phyloP scores from a whole-genome alignment of 2,888 invertebrate genomes.

The Entomobrya proxima region DNA sequence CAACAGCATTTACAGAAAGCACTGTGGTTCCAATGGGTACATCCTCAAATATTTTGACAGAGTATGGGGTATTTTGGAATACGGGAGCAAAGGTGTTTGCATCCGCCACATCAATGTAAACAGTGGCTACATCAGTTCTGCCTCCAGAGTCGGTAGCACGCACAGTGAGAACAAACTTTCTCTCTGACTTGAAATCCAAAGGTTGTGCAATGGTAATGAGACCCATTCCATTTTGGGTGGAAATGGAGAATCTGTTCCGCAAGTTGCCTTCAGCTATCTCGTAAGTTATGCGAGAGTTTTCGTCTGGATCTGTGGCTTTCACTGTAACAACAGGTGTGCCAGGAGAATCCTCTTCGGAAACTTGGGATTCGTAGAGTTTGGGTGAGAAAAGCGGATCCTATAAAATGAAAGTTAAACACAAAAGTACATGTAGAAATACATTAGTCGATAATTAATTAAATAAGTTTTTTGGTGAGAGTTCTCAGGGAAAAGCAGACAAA shows the following conservation, averaged over 20 bases:
- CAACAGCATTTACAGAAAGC: constrained; percentile 92
- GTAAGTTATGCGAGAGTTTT: constrained; percentile 88
- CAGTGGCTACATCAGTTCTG: constrained; percentile 90
- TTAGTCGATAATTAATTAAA: constrained; percentile 49
- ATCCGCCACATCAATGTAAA: constrained; percentile 93
- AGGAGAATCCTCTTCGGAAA: constrained; percentile 84
- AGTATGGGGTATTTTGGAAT: constrained; percentile 95
- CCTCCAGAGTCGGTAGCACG: constrained; percentile 94
- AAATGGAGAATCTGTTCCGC: constrained; percentile 91
- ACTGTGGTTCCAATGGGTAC: constrained; percentile 94
- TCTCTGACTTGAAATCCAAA: constrained; percentile 94
- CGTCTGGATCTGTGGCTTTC: constrained; percentile 92
- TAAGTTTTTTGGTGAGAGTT: constrained; percentile 6
- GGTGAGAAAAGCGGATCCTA: constrained; percentile 82
- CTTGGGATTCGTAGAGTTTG: constrained; percentile 80
- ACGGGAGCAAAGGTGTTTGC: constrained; percentile 96
- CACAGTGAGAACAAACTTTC: constrained; percentile 88
- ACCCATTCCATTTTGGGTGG: constrained; percentile 87
- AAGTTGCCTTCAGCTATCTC: constrained; percentile 91
- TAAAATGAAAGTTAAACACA: neutral
- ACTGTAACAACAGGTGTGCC: constrained; percentile 93
- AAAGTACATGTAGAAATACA: neutral
- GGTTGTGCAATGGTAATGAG: constrained; percentile 89
- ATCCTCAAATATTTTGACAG: constrained; percentile 93
- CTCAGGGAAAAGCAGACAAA: constrained; percentile 1